Evolutionary conservation across 2,797 vertebrate genomes (phyloP).

Genomic region (Acanthornis magna): DNA sequence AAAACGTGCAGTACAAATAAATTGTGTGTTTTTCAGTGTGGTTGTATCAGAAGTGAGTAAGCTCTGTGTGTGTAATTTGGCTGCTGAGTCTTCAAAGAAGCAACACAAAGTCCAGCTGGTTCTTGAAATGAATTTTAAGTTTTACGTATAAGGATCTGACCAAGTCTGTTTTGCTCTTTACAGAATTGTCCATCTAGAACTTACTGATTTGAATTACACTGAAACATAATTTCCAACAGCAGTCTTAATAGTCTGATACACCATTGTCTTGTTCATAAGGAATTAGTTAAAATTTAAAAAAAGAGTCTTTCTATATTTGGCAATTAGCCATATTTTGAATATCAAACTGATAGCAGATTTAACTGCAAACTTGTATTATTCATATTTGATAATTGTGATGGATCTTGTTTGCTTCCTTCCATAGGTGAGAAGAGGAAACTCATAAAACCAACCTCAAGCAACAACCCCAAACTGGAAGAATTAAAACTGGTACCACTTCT

Average conservation of each 20-base stretch:
- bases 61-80: not conserved
- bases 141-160: not conserved
- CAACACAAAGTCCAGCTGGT: not conserved
- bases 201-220: not conserved
- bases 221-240: not conserved
- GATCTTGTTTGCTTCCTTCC: not conserved
- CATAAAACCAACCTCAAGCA: conserved; percentile 78
- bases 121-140: not conserved
- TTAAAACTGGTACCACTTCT: conserved; percentile 80
- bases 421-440: conserved; percentile 82
- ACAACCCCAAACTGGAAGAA: conserved; percentile 79
- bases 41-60: not conserved
- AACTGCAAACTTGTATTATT: not conserved
- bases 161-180: not conserved
- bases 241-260: not conserved
- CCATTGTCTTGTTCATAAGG: not conserved
- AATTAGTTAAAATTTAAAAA: not conserved
- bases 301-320: not conserved
- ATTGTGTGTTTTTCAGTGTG: not conserved
- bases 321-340: not conserved
- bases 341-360: not conserved
- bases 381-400: not conserved
- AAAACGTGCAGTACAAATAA: not conserved
- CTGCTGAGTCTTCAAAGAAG: not conserved
- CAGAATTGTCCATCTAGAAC: not conserved